Percentiles rank a stretch among this genome's conserved stretches.
phyloP scores from a whole-genome alignment of 2,113 vertebrate species.

The Equus przewalskii region DNA sequence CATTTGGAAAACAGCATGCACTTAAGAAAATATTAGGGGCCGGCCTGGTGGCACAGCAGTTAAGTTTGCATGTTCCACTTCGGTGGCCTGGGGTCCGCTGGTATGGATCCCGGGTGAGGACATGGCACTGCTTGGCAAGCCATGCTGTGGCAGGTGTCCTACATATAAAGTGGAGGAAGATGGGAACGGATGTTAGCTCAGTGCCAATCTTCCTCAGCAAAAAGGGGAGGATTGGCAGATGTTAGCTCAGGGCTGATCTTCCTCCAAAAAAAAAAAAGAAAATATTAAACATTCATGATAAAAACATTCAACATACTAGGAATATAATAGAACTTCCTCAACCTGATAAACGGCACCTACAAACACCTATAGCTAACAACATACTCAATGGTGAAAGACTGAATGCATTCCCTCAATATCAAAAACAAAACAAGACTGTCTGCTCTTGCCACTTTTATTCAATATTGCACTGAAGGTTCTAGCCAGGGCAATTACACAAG shows the following conservation, averaged over 20 bases:
- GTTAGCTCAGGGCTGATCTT: too few species aligned
- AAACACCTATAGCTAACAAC: background rate
- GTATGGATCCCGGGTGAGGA: too few species aligned
- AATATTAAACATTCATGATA: slow-evolving; percentile 25
- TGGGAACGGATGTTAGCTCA: too few species aligned
- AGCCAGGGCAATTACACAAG: background rate
- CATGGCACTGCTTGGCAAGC: too few species aligned
- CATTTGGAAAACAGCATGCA: background rate
- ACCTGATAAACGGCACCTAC: background rate
- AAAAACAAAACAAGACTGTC: background rate
- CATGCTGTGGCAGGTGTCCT: too few species aligned
- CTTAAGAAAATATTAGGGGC: background rate
- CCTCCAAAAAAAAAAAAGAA: too few species aligned
- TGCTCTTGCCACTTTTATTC: background rate
- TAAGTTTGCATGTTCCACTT: too few species aligned
- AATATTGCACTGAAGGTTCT: background rate
- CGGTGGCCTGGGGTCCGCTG: too few species aligned
- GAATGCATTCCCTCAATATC: background rate
- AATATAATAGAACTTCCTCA: background rate
- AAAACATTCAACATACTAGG: background rate
- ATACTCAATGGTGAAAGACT: background rate
- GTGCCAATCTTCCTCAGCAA: too few species aligned
- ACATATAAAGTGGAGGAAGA: too few species aligned
- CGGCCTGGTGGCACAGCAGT: too few species aligned
- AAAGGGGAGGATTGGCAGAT: too few species aligned